Conservation (phyloP, 1,140 invertebrate genomes). For the Drosophila truncata region DNA sequence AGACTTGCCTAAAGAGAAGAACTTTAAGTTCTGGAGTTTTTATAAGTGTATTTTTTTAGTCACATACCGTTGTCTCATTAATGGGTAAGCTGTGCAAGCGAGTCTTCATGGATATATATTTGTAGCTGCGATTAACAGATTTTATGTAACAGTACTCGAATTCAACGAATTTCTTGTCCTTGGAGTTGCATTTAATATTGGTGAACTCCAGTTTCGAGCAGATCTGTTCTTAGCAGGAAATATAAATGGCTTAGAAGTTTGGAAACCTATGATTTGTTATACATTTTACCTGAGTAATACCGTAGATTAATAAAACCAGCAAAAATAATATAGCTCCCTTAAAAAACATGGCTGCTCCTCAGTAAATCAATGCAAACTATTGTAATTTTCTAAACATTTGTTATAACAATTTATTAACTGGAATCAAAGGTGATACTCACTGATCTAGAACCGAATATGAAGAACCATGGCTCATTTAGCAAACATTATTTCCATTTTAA, state of each 20-base stretch:
- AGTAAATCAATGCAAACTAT: slow-evolving; percentile 3
- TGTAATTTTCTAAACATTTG: no score
- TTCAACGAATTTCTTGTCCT: neutral
- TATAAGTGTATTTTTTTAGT: neutral
- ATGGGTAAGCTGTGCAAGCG: neutral
- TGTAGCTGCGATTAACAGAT: slow-evolving; percentile 27
- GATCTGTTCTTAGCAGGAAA: neutral
- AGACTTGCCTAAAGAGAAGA: slow-evolving; percentile 3
- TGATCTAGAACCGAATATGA: neutral
- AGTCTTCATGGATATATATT: slow-evolving; percentile 31
- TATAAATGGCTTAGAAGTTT: neutral
- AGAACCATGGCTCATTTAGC: slow-evolving; percentile 5
- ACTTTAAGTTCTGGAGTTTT: no score
- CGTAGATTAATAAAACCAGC: slow-evolving; percentile 2
- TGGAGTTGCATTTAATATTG: slow-evolving; percentile 19
- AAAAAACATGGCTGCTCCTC: slow-evolving; percentile 2
- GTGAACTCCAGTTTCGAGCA: slow-evolving; percentile 19
- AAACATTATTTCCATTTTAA: neutral
- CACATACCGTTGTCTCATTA: neutral
- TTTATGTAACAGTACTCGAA: slow-evolving; percentile 40
- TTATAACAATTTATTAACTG: neutral
- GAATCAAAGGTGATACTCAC: no score
- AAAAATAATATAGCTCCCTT: neutral
- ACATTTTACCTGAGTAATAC: neutral
- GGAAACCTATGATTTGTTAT: neutral